A percentile compares a stretch with the other conserved stretches of the same genome.
These are phyloP conservation scores for Motacilla tschutschensis DNA, from an alignment of 2,113 vertebrate species.

Conservation along the genomic window DNA sequence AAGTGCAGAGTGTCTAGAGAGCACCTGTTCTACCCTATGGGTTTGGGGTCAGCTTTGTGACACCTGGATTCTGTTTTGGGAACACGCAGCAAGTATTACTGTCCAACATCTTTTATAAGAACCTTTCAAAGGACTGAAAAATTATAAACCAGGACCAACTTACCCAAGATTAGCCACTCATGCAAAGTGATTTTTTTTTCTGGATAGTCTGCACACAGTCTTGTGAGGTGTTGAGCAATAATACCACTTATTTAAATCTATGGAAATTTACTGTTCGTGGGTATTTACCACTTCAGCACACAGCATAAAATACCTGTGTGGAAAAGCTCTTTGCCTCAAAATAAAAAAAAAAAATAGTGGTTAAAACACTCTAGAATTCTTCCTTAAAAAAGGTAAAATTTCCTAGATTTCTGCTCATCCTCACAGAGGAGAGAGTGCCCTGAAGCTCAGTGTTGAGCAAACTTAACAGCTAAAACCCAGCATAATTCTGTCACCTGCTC, in stretches of 20 bases:
- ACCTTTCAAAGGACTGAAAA: conserved; percentile 7
- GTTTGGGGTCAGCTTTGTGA: conserved; percentile 16
- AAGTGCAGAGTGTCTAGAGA: conserved; percentile 52
- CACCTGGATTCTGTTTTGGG: background rate
- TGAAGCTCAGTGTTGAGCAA: background rate
- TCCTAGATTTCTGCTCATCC: background rate
- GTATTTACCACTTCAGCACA: background rate
- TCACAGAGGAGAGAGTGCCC: background rate
- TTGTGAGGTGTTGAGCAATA: background rate
- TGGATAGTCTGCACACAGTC: background rate
- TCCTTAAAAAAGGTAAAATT: background rate
- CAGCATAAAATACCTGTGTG: background rate
- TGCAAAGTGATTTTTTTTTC: background rate
- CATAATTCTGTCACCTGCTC: background rate
- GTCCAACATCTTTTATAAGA: background rate
- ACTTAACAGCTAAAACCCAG: background rate
- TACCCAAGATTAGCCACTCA: background rate
- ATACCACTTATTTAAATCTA: background rate
- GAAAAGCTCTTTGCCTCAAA: background rate
- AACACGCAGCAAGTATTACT: background rate
- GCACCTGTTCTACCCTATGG: background rate
- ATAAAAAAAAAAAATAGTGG: background rate
- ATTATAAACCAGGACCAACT: background rate
- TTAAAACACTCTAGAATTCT: background rate
- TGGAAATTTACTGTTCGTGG: background rate